Conservation (phyloP, 1,140 invertebrate species). For the Stratiolaelaps scimitus region DNA sequence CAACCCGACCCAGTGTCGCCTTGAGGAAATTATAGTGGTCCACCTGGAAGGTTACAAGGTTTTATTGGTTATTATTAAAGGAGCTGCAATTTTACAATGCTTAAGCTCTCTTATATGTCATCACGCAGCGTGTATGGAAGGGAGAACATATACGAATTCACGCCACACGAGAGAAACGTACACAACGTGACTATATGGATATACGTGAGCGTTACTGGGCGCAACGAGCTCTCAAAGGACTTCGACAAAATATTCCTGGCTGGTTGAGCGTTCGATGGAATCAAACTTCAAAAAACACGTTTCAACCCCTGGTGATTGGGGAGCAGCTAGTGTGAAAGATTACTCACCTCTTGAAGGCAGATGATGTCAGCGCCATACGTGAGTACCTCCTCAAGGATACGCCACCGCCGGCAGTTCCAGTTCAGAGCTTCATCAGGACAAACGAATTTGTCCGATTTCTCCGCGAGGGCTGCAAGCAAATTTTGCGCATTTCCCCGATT, state of each 20-base stretch:
- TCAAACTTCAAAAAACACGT: not conserved
- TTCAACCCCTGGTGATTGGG: not conserved
- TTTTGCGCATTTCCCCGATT: no score
- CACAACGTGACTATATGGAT: no score
- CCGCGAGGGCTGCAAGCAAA: conserved; percentile 51
- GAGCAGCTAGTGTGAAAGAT: no score
- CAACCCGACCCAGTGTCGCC: conserved; percentile 49
- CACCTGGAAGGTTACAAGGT: conserved; percentile 48
- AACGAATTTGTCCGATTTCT: conserved; percentile 59
- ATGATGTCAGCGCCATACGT: conserved; percentile 56
- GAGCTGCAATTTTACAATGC: no score
- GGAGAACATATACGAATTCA: not conserved
- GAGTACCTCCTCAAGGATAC: conserved; percentile 59
- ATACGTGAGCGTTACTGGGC: no score
- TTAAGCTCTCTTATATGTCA: no score
- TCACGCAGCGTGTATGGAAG: conserved; percentile 39
- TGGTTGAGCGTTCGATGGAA: not conserved
- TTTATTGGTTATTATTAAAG: no score
- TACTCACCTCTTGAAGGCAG: conserved; percentile 51
- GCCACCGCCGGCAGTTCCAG: conserved; percentile 54
- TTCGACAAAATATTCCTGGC: no score
- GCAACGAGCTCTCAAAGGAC: no score
- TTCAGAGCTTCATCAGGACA: conserved; percentile 57
- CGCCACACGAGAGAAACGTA: no score
- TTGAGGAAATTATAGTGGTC: conserved; percentile 60